Conservation (phyloP, 2,797 vertebrate genomes). For the Sebastes steindachneri region DNA sequence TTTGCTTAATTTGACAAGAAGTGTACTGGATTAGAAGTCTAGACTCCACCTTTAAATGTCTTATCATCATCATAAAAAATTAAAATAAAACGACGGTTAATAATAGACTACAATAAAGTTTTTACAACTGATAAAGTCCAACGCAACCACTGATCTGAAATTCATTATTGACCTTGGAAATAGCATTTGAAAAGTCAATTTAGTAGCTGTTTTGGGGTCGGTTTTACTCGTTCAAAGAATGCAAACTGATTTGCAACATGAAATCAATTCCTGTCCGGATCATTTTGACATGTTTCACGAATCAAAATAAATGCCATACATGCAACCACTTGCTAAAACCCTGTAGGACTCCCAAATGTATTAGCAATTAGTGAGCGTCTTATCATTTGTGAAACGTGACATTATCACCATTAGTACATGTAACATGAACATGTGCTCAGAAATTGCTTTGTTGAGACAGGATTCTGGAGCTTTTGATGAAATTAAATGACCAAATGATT, state of each 20-base stretch:
- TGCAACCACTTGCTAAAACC: neutral
- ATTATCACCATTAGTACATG: neutral
- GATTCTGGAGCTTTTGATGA: neutral
- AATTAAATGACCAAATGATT: neutral
- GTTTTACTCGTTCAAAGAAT: neutral
- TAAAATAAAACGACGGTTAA: too few relatives aligned
- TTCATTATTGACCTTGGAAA: neutral
- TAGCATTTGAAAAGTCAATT: neutral
- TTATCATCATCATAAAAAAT: too few relatives aligned
- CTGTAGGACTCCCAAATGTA: neutral
- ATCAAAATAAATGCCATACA: neutral
- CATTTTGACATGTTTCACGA: neutral
- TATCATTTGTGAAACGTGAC: neutral
- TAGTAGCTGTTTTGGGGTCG: neutral
- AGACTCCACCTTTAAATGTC: too few relatives aligned
- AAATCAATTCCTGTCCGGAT: neutral
- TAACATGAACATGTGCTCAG: neutral
- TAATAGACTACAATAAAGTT: too few relatives aligned
- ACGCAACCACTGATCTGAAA: neutral
- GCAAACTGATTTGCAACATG: neutral
- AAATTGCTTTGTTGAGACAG: neutral
- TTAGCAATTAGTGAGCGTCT: neutral
- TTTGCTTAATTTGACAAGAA: too few relatives aligned
- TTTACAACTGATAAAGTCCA: too few relatives aligned
- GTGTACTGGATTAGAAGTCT: too few relatives aligned